phyloP scores from a whole-genome alignment of 2,113 vertebrate species.

The Datnioides undecimradiatus region DNA sequence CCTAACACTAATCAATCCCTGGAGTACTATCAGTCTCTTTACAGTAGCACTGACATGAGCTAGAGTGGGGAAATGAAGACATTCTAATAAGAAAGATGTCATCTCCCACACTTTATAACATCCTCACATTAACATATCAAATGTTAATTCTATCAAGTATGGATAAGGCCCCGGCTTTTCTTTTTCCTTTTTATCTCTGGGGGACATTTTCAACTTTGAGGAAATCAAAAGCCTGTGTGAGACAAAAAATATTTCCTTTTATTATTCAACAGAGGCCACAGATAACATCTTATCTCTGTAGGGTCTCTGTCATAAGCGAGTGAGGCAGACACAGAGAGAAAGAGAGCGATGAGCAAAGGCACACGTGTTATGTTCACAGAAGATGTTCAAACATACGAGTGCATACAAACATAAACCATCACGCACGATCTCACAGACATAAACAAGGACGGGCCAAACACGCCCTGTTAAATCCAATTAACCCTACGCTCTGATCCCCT shows the following conservation, averaged over 20 bases:
- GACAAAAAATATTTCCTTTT: conserved; percentile 73
- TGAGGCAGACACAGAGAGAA: not conserved
- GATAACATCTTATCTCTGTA: conserved; percentile 78
- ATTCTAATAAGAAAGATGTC: conserved; percentile 64
- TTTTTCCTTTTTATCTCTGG: conserved; percentile 54
- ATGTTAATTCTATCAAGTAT: conserved; percentile 79
- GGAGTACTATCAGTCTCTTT: conserved; percentile 42
- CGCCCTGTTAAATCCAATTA: conserved; percentile 88
- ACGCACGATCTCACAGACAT: conserved; percentile 53
- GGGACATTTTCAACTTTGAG: conserved; percentile 77
- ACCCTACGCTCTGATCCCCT: conserved; percentile 83
- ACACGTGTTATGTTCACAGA: conserved; percentile 14
- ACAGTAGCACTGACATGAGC: conserved; percentile 51
- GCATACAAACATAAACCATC: conserved; percentile 52
- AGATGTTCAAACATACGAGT: conserved; percentile 40
- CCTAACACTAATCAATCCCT: conserved; percentile 48
- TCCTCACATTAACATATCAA: conserved; percentile 75
- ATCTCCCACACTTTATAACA: conserved; percentile 64
- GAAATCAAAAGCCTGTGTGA: conserved; percentile 77
- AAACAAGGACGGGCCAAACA: conserved; percentile 72
- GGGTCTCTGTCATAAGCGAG: conserved; percentile 58
- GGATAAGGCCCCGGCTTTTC: conserved; percentile 48
- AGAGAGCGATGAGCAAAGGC: conserved; percentile 45
- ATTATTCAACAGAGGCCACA: conserved; percentile 71
- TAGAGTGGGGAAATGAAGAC: conserved; percentile 62